Base-by-base conservation (phyloP, 1,140 invertebrate species). In the Drosophila tropicalis region DNA sequence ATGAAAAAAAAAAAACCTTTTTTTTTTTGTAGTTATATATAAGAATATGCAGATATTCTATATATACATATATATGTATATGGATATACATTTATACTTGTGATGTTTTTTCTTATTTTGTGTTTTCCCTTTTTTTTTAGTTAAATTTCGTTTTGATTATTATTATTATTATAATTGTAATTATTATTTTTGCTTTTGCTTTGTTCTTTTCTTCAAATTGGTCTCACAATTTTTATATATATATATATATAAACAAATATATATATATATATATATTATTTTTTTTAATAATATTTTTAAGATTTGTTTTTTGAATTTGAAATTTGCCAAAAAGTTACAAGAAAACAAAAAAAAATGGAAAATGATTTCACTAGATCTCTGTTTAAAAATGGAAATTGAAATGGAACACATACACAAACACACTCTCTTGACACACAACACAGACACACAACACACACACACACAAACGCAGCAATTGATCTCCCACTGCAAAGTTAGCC, bases 191-290 rank as follows among this genome's bases (percentile, higher is more conserved):
- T 72, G 70, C 9, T 51, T 51, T 51, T 51, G 44, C 44, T 87
- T 77, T 77, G 57, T 71, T 72, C 74, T 58, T 71, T 76, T 89
- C 67, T 89, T 89, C 85, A 89, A 89, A 89, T 89, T 89, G 84
- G 84, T 89, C 84, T 89, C 84, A 89, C 81, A 81, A 84, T 84
- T 78, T 77, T 84, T 78, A 25, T 77, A 75, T 51, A 70, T 78
- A 67, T 41, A 25, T 36, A 68, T 66, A 54, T 17, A 61, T 5
- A 29, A 0, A 25, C 56, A 62, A 19, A 39, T 2, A 62, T 13
- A 68, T 40, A 36, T 56, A 56, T 19, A 15, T 15, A 44, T n/a
- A n/a, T 41, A 44, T 17, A 19, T 22, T 12, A 22, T 51, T 51
- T 51, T 51, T 51, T 51, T 51, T 51, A 22, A 22, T 51, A 22